Evolutionary conservation across 2,113 vertebrate genomes (phyloP).

Genomic region (Otocyon megalotis): DNA sequence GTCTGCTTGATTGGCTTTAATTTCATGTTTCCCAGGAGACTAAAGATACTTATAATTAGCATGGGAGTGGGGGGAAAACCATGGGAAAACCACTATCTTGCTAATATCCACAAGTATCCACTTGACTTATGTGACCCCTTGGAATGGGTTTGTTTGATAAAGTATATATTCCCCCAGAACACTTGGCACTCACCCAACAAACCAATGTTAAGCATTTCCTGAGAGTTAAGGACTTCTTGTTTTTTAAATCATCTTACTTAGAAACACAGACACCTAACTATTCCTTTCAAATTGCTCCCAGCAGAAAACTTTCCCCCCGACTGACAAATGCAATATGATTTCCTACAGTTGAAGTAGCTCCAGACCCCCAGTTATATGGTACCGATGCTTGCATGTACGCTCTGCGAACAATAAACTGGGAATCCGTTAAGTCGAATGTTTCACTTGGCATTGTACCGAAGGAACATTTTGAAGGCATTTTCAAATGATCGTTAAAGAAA

Average conservation of each 20-base stretch:
- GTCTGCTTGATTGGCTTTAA: constrained; percentile 55
- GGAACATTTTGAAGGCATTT: constrained; percentile 9
- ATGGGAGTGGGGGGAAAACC: constrained; percentile 75
- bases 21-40: constrained; percentile 76
- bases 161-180: constrained; percentile 75
- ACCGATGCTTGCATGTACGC: fast-evolving
- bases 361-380: fast-evolving
- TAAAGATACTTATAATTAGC: constrained; percentile 55
- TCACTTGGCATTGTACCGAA: not conserved
- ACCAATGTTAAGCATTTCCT: constrained; percentile 75
- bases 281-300: constrained; percentile 25
- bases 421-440: not conserved
- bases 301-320: not conserved
- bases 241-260: constrained; percentile 68
- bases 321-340: not conserved
- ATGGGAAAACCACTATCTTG: constrained; percentile 82
- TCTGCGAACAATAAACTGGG: fast-evolving
- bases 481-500: not conserved
- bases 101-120: constrained; percentile 83
- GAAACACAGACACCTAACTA: constrained; percentile 56
- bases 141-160: constrained; percentile 79
- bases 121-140: constrained; percentile 79
- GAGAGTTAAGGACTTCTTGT: constrained; percentile 70
- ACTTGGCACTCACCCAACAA: constrained; percentile 73
- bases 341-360: not conserved